Percentiles rank a stretch among this genome's conserved stretches.
These are phyloP conservation scores for Ancistrus triradiatus DNA, from an alignment of 2,113 vertebrate species.

Conservation along the genomic window DNA sequence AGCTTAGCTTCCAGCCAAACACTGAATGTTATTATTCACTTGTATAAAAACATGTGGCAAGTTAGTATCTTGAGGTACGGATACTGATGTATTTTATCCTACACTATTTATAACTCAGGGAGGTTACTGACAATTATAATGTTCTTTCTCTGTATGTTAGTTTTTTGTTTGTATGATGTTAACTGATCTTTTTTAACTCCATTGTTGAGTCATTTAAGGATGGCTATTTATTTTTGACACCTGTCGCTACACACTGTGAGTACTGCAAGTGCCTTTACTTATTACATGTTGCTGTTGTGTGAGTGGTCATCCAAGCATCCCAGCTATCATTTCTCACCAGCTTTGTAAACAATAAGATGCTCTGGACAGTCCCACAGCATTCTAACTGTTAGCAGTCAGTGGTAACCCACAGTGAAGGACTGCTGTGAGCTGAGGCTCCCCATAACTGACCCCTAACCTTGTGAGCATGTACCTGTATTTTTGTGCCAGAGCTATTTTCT, in stretches of 20 bases:
- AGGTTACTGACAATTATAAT: slow-evolving; percentile 1
- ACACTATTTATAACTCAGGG: slow-evolving; percentile 22
- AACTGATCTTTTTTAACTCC: not conserved
- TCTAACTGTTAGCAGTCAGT: too few species aligned
- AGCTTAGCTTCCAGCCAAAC: too few species aligned
- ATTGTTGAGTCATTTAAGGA: slow-evolving; percentile 5
- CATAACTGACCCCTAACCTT: slow-evolving; percentile 7
- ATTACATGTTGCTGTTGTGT: slow-evolving; percentile 22
- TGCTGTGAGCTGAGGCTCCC: slow-evolving; percentile 24
- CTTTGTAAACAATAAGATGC: slow-evolving; percentile 5
- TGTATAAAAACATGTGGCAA: not conserved
- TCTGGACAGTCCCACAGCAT: not conserved
- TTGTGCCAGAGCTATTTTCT: too few species aligned
- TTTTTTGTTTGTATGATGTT: too few species aligned
- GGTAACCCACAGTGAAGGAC: too few species aligned
- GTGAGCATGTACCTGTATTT: slow-evolving; percentile 6
- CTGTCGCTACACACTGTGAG: slow-evolving; percentile 11
- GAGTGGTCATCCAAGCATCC: not conserved
- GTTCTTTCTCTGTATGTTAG: not conserved
- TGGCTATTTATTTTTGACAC: slow-evolving; percentile 18
- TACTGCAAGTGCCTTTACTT: slow-evolving; percentile 42
- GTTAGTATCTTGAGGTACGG: slow-evolving; percentile 16
- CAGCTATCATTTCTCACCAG: not conserved
- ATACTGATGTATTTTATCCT: not conserved
- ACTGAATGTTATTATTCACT: too few species aligned